Conservation (phyloP, 1,140 invertebrate species). For the Sminthurides bifidus region DNA sequence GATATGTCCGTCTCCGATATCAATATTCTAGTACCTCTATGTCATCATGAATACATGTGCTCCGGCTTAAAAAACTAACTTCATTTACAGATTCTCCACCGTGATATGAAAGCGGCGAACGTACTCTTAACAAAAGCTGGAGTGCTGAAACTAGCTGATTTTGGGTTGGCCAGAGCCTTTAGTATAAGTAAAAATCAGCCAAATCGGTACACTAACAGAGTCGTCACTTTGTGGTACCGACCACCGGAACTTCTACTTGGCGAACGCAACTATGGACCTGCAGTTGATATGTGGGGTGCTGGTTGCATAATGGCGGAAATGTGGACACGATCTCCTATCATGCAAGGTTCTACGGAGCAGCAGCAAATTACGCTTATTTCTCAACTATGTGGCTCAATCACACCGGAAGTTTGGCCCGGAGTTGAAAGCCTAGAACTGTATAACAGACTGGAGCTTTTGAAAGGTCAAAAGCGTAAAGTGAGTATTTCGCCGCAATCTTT, state of each 20-base stretch:
- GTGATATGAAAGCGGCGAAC: conserved; percentile 99
- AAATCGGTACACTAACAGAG: conserved; percentile 82
- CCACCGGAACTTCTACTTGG: conserved; percentile 81
- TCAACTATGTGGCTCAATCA: conserved; percentile 92
- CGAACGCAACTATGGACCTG: conserved; percentile 88
- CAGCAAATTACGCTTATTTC: conserved; percentile 90
- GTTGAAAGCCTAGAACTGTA: conserved; percentile 87
- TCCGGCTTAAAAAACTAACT: too few relatives aligned
- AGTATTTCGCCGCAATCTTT: neutral
- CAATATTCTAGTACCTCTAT: conserved; percentile 82
- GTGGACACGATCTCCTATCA: conserved; percentile 80
- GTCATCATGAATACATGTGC: too few relatives aligned
- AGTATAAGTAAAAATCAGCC: conserved; percentile 73
- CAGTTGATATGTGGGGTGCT: conserved; percentile 64
- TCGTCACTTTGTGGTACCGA: conserved; percentile 72
- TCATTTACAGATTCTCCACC: conserved; percentile 59
- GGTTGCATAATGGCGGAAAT: conserved; percentile 49
- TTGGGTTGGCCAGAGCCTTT: conserved; percentile 81
- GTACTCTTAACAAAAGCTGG: conserved; percentile 95
- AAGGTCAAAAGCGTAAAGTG: conserved; percentile 80
- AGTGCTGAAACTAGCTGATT: conserved; percentile 81
- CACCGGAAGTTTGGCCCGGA: conserved; percentile 84
- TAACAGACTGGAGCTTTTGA: conserved; percentile 78
- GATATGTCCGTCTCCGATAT: conserved; percentile 98
- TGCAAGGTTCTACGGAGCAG: conserved; percentile 85